Evolutionary conservation across 1,140 invertebrate species (phyloP).

Genomic region (Lepeophtheirus salmonis): DNA sequence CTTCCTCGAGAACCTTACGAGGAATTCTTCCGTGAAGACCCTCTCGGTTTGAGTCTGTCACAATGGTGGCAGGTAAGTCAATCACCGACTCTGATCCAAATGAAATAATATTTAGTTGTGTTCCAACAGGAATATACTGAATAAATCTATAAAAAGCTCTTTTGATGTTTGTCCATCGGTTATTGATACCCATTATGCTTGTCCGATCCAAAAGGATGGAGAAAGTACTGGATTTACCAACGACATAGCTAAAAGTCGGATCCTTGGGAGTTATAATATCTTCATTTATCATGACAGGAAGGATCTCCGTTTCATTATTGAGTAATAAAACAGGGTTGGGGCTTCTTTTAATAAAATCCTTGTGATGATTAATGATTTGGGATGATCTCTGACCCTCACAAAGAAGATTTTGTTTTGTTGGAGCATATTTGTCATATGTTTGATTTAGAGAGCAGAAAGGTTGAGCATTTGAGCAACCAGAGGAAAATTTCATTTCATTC

Average conservation of each 20-base stretch:
- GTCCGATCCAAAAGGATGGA: slow-evolving; percentile 8
- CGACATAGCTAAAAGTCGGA: background rate
- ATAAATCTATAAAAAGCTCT: slow-evolving; percentile 24
- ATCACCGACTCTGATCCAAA: slow-evolving; percentile 21
- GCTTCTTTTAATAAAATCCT: background rate
- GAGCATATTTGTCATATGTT: slow-evolving; percentile 2
- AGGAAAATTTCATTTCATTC: background rate
- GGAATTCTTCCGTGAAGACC: slow-evolving; percentile 25
- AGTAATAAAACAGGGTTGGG: background rate
- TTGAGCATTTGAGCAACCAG: background rate
- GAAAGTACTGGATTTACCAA: background rate
- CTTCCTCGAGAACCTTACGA: slow-evolving; percentile 7
- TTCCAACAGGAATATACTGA: slow-evolving; percentile 23
- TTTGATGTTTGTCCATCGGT: slow-evolving; percentile 23
- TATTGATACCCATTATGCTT: slow-evolving; percentile 15
- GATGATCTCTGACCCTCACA: slow-evolving; percentile 5
- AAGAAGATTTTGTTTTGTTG: slow-evolving; percentile 13
- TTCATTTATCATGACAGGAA: background rate
- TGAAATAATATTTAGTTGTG: slow-evolving; percentile 24
- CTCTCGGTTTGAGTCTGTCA: slow-evolving; percentile 25
- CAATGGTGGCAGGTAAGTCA: slow-evolving; percentile 24
- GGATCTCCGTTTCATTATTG: background rate
- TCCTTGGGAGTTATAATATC: background rate
- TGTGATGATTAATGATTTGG: background rate
- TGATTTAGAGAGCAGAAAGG: slow-evolving; percentile 3